Evolutionary conservation across 2,888 invertebrate species (phyloP).

Genomic region (Automeris io): DNA sequence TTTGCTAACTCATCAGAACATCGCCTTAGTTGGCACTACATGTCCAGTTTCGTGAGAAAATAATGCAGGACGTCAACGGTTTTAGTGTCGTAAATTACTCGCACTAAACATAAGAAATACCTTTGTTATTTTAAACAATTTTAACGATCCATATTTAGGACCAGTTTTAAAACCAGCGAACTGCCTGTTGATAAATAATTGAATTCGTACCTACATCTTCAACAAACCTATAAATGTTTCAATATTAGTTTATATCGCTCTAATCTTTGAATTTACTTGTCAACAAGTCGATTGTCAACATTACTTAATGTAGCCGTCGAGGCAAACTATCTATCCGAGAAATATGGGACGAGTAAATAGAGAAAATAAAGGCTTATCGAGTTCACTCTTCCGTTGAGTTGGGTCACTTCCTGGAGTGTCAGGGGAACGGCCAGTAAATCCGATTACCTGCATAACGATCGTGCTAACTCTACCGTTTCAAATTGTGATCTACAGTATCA

Average conservation of each 20-base stretch:
- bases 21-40: constrained; percentile 18
- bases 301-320: constrained; percentile 10
- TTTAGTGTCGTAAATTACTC: constrained; percentile 23
- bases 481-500: constrained; percentile 6
- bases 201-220: neutral
- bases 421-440: constrained; percentile 46
- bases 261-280: constrained; percentile 12
- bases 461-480: constrained; percentile 38
- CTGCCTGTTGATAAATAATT: constrained; percentile 6
- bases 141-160: constrained; percentile 24
- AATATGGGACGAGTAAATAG: constrained; percentile 23
- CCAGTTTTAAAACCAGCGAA: constrained; percentile 18
- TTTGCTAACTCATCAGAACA: constrained; percentile 12
- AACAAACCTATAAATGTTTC: neutral
- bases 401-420: constrained; percentile 59
- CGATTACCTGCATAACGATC: constrained; percentile 52
- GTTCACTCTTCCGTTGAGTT: constrained; percentile 52
- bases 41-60: constrained; percentile 35
- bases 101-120: constrained; percentile 20
- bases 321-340: constrained; percentile 16
- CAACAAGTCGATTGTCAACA: constrained; percentile 13
- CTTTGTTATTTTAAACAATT: constrained; percentile 25
- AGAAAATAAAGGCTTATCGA: constrained; percentile 49
- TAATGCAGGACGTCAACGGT: constrained; percentile 18
- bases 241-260: neutral